These are phyloP conservation scores for Sceloporus tristichus DNA, from an alignment of 2,113 vertebrate species.

Conservation along the genomic window DNA sequence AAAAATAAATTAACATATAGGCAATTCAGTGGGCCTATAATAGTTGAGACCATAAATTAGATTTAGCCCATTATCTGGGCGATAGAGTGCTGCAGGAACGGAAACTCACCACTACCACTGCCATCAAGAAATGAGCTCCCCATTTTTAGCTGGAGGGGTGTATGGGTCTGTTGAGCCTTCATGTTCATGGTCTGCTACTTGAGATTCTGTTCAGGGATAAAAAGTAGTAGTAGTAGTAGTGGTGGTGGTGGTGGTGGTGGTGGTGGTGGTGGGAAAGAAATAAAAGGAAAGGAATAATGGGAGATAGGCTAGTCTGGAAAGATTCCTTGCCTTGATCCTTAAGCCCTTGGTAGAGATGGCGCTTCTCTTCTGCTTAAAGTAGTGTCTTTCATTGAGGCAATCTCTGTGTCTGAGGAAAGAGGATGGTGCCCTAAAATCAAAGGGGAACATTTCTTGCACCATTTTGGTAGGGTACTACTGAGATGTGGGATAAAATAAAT, in stretches of 20 bases:
- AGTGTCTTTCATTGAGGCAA: not conserved
- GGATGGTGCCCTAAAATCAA: not conserved
- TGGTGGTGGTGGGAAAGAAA: not conserved
- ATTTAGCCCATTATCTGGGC: too few species aligned
- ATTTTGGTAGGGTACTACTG: not conserved
- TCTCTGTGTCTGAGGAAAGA: not conserved
- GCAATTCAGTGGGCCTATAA: too few species aligned
- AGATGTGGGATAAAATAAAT: not conserved
- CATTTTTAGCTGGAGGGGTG: too few species aligned
- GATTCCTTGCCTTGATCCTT: not conserved
- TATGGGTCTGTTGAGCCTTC: not conserved
- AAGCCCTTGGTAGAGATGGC: not conserved
- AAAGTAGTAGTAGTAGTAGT: not conserved
- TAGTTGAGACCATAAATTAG: too few species aligned
- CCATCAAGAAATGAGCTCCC: too few species aligned
- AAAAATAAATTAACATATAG: too few species aligned
- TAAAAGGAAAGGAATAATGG: not conserved
- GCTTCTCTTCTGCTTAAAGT: not conserved
- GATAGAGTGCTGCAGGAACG: too few species aligned
- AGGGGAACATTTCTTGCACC: not conserved
- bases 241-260: not conserved
- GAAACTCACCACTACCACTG: too few species aligned
- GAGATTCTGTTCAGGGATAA: too few species aligned
- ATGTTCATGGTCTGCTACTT: not conserved
- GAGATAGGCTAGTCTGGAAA: not conserved